Percentiles rank a stretch among this genome's conserved stretches.
These are phyloP conservation scores for Nomada fucata DNA, from an alignment of 2,888 invertebrate species.

Conservation along the genomic window DNA sequence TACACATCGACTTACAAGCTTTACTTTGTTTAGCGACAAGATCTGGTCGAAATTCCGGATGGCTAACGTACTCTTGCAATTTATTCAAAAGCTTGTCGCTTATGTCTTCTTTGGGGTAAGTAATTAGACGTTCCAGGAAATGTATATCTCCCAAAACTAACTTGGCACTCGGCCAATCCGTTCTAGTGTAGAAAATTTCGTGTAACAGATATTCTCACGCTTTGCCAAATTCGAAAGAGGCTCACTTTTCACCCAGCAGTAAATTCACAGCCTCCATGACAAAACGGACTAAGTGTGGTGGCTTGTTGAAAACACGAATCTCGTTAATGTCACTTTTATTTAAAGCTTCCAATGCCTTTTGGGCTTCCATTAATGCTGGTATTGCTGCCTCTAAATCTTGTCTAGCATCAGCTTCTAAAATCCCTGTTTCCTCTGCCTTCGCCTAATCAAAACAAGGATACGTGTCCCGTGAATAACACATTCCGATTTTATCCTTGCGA, in stretches of 20 bases:
- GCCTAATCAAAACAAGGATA: slow-evolving; percentile 82
- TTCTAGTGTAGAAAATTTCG: slow-evolving; percentile 85
- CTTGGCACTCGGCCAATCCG: slow-evolving; percentile 95
- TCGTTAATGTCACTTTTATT: slow-evolving; percentile 97
- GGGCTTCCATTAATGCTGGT: slow-evolving; percentile 94
- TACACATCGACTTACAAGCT: slow-evolving; percentile 95
- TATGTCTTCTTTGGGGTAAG: slow-evolving; percentile 95
- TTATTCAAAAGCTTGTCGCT: slow-evolving; percentile 91
- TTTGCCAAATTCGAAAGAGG: slow-evolving; percentile 45
- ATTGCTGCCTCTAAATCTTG: slow-evolving; percentile 93
- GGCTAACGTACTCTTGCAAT: slow-evolving; percentile 92
- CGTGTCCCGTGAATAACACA: too few relatives aligned
- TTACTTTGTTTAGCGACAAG: slow-evolving; percentile 93
- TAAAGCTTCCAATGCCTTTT: slow-evolving; percentile 92
- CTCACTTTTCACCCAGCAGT: slow-evolving; percentile 92
- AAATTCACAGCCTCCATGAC: slow-evolving; percentile 97
- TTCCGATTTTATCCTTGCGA: slow-evolving; percentile 1
- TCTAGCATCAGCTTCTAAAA: slow-evolving; percentile 94
- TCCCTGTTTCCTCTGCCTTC: slow-evolving; percentile 93
- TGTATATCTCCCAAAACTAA: slow-evolving; percentile 91
- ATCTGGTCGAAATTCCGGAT: slow-evolving; percentile 94
- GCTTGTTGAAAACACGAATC: slow-evolving; percentile 94
- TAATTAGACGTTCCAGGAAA: slow-evolving; percentile 92
- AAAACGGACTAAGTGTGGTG: slow-evolving; percentile 93
- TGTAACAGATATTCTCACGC: background rate